Base-by-base conservation (phyloP, 2,888 invertebrate species). In the Eupithecia tripunctaria region DNA sequence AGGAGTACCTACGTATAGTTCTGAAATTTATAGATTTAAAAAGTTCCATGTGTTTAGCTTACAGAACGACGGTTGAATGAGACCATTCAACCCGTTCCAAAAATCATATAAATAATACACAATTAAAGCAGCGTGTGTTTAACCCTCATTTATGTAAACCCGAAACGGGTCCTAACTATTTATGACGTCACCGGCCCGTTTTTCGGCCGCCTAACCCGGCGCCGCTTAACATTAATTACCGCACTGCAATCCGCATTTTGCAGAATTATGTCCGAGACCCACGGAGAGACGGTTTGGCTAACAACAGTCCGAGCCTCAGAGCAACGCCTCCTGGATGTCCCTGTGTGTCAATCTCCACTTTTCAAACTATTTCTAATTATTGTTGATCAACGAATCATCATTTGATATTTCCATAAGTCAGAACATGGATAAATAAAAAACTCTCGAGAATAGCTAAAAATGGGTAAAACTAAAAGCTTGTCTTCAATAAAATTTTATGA, bases 151-250 rank as follows among this genome's bases (percentile, higher is more conserved):
- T 60, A 63, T 41, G 71, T 66, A 27, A 68, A 32, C 51, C 71
- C 63, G 21, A 69, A 74, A 68, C 71, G 36, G 74, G 71, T 71
- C 67, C 71, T 71, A 71, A 69, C 68, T 74, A 74, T 74, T 71
- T 72, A 72, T 70, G 70, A 67, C 56, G 75, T 76, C 75, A 77
- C 63, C 71, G 67, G 68, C 65, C 62, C 71, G 84, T 85, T 85
- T 87, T 87, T 86, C 85, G 78, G 79, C 76, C 79, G 84, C 85
- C 87, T 89, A 88, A 89, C 86, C 88, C 88, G 83, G 86, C 79
- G 82, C 81, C 88, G 82, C 88, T 91, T 88, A 86, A 90, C 91
- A 90, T 91, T 91, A 88, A 91, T 91, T 91, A 91, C 89, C 84
- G 80, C 85, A 84, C 85, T 84, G 86, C 88, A 85, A 90, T 88